Conservation (phyloP, 2,113 vertebrate genomes). For the Tor tambroides region DNA sequence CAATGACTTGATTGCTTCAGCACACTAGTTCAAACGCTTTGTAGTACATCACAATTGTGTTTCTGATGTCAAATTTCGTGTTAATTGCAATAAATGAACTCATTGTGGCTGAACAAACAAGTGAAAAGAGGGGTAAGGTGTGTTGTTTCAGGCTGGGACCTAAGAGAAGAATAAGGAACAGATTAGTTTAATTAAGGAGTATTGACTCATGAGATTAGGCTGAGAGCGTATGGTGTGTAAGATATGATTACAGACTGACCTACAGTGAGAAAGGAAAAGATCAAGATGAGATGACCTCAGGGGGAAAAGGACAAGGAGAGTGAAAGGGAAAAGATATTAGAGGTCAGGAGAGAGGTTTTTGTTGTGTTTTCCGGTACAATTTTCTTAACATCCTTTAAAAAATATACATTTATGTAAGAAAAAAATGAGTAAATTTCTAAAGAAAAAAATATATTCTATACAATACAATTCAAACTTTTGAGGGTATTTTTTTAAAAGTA, state of each 20-base stretch:
- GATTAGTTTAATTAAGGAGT: constrained; percentile 82
- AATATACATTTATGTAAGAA: background rate
- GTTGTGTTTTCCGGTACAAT: background rate
- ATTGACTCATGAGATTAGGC: constrained; percentile 80
- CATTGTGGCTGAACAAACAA: constrained; percentile 33
- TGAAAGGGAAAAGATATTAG: background rate
- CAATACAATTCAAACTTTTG: too few relatives aligned
- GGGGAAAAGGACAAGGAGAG: background rate
- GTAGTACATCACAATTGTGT: too few relatives aligned
- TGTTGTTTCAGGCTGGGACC: background rate
- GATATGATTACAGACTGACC: constrained; percentile 69
- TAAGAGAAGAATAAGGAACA: constrained; percentile 63
- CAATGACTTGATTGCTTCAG: too few relatives aligned
- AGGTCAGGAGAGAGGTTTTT: background rate
- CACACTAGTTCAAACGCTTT: too few relatives aligned
- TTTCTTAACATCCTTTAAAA: background rate
- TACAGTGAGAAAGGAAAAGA: constrained; percentile 17
- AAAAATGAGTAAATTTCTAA: too few relatives aligned
- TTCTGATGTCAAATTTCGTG: too few relatives aligned
- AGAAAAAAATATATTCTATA: too few relatives aligned
- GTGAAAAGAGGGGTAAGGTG: background rate
- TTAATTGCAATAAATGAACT: background rate
- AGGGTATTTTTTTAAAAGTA: too few relatives aligned
- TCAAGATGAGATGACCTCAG: background rate
- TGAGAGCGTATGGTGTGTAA: constrained; percentile 72